Evolutionary conservation across 2,797 vertebrate genomes (phyloP).

Genomic region (Hydrophis major): DNA sequence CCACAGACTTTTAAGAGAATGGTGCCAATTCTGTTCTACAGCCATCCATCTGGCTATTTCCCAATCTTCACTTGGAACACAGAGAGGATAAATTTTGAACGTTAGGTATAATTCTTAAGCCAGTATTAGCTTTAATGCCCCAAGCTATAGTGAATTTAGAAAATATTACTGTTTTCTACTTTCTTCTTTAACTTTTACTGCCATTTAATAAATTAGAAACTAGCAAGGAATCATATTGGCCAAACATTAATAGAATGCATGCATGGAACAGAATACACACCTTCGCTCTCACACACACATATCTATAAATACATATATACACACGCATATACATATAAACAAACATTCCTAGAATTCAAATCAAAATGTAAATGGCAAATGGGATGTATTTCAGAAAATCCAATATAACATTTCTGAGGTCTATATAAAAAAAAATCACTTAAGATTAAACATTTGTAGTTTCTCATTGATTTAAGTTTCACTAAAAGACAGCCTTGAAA

Average conservation of each 20-base stretch:
- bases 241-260: slow-evolving; percentile 73
- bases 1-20: neutral
- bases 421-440: neutral
- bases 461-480: slow-evolving; percentile 53
- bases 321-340: slow-evolving; percentile 72
- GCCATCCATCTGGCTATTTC: neutral
- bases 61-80: neutral
- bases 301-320: slow-evolving; percentile 78
- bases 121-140: slow-evolving; percentile 26
- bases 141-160: slow-evolving; percentile 65
- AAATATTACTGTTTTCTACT: slow-evolving; percentile 68
- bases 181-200: slow-evolving; percentile 62
- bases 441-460: neutral
- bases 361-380: slow-evolving; percentile 75
- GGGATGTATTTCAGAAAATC: slow-evolving; percentile 68
- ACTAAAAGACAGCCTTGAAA: slow-evolving; percentile 49
- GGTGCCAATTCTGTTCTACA: neutral
- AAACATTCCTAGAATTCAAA: slow-evolving; percentile 74
- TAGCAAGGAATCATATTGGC: slow-evolving; percentile 70
- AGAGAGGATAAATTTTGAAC: neutral
- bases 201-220: slow-evolving; percentile 71
- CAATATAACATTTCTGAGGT: slow-evolving; percentile 64
- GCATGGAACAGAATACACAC: slow-evolving; percentile 70
- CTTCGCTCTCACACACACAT: slow-evolving; percentile 64
- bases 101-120: slow-evolving; percentile 37